These are phyloP conservation scores for Dolichopus griseipennis DNA, from an alignment of 2,888 invertebrate species.

Conservation along the genomic window DNA sequence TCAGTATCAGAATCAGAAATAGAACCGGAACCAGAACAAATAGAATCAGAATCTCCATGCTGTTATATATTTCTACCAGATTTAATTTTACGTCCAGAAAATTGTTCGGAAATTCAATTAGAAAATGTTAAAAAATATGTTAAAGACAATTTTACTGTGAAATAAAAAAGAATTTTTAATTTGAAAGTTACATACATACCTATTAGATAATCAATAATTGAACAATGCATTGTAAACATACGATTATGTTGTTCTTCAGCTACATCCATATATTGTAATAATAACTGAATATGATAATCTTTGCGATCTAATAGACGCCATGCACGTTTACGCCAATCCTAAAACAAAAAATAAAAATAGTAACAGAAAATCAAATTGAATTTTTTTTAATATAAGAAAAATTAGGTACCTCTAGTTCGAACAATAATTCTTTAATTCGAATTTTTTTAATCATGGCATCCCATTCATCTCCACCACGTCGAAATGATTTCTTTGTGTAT, in stretches of 20 bases:
- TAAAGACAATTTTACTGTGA: background rate
- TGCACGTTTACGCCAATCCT: conserved; percentile 28
- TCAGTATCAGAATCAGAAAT: background rate
- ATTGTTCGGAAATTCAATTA: background rate
- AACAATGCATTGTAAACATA: conserved; percentile 27
- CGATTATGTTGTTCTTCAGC: conserved; percentile 32
- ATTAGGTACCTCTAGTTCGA: conserved; percentile 30
- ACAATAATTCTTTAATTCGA: conserved; percentile 30
- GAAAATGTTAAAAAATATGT: background rate
- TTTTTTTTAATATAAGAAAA: no score
- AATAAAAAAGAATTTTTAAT: background rate
- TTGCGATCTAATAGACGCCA: conserved; percentile 28
- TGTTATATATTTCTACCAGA: background rate
- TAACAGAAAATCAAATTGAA: no score
- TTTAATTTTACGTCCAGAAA: background rate
- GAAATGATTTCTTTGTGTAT: conserved; percentile 29
- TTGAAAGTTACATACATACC: conserved; percentile 17
- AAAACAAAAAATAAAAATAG: background rate
- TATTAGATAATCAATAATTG: conserved; percentile 33
- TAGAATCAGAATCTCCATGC: background rate
- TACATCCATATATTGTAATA: conserved; percentile 29
- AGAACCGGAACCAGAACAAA: no score
- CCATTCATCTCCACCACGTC: conserved; percentile 30
- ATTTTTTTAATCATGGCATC: conserved; percentile 30
- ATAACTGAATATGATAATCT: conserved; percentile 29